Evolutionary conservation across 2,888 invertebrate genomes (phyloP), one percentile per base, ranked within the genome.

Genomic region (Meiosimyza decipiens): DNA sequence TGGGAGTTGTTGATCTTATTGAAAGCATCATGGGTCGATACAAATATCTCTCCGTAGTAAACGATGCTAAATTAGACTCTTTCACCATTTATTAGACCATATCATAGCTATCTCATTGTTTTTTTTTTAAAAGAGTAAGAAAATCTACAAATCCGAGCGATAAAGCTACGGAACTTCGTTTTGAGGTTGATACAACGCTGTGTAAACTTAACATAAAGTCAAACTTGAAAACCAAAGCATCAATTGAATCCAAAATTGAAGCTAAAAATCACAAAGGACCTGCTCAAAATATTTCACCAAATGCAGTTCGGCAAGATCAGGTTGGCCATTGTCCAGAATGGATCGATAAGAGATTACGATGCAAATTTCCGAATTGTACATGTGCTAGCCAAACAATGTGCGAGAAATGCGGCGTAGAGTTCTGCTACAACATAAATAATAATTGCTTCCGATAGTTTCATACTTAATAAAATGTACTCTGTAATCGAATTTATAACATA

Each of bases 241-340:
- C 18, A 1, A 64, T 47, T n/a, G 18, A 64, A 1, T 16, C 18
- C 18, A 7, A 47, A 62, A 33, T 62, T 2, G 40, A 33, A 22
- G 22, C 22, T 2, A 77, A 75, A 54, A 76, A 72, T 52, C 68
- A 51, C 40, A 72, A 69, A 65, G 65, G 73, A 22, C 72, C 72
- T 51, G 71, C 74, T 50, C 75, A 77, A 65, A 62, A 73, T 71
- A 40, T 73, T 7, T 72, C 73, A 22, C 73, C 72, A 70, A 52
- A 68, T 60, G 73, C 65, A 28, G 66, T 75, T 40, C 63, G 71
- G 9, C 72, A 73, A 65, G 73, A 73, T 69, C 72, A 74, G 72
- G 68, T 71, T 49, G 74, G 72, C 9, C 71, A 75, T 52, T 73
- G 68, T 72, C 73, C 74, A 60, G 6, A 51, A 72, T 71, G 72